Percentiles rank a stretch among this genome's conserved stretches.
Evolutionary conservation across 2,113 vertebrate genomes (phyloP).

Genomic region (Apeltes quadracus): DNA sequence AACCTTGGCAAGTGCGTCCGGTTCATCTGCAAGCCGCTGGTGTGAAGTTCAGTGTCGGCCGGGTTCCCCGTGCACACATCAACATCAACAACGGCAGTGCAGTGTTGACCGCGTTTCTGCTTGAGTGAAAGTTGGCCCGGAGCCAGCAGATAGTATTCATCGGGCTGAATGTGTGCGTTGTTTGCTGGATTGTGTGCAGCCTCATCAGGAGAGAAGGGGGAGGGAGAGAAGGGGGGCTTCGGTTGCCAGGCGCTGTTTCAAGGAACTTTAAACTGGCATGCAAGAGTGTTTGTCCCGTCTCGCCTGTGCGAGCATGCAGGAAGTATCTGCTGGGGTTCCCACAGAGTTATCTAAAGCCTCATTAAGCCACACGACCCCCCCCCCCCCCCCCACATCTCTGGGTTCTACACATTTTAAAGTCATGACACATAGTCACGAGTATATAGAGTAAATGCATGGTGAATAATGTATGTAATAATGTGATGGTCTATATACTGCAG

Average conservation of each 20-base stretch:
- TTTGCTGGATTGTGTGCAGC: constrained; percentile 37
- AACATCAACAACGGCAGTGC: neutral
- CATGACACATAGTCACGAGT: neutral
- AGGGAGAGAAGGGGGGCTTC: neutral
- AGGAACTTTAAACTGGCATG: constrained; percentile 18
- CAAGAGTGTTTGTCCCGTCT: neutral
- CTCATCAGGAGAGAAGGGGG: neutral
- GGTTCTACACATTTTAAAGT: neutral
- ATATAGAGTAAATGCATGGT: neutral
- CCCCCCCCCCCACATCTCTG: too few species aligned
- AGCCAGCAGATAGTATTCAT: constrained; percentile 44
- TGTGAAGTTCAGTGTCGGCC: constrained; percentile 4
- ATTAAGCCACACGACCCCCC: neutral
- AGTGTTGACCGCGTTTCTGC: constrained; percentile 19
- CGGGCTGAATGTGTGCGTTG: constrained; percentile 12
- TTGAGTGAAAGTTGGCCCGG: constrained; percentile 12
- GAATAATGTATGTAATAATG: neutral
- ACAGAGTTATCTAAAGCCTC: constrained; percentile 17
- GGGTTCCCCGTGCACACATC: constrained; percentile 17
- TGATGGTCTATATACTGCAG: neutral
- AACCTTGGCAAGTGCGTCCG: neutral
- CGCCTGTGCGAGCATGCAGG: neutral
- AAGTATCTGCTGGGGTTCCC: constrained; percentile 37
- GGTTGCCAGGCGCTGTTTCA: constrained; percentile 28
- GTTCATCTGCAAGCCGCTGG: neutral